These are phyloP conservation scores for Bradynema listronoti DNA, from an alignment of 1,140 invertebrate species.

Conservation along the genomic window DNA sequence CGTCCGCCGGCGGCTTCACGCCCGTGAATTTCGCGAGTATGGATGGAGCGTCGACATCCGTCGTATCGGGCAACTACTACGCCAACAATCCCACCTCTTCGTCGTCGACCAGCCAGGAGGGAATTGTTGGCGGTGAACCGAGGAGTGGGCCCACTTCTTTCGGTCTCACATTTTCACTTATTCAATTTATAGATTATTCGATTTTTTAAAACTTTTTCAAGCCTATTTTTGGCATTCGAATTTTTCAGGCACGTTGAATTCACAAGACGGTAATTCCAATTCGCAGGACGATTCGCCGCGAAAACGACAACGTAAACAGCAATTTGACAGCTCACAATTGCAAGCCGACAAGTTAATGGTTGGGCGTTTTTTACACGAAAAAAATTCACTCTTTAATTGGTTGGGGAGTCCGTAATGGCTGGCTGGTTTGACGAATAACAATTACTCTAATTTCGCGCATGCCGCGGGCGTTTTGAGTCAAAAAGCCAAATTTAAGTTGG, in stretches of 20 bases:
- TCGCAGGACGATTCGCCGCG: slow-evolving; percentile 16
- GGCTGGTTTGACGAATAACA: no score
- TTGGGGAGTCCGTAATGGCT: no score
- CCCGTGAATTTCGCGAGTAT: no score
- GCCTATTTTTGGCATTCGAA: background rate
- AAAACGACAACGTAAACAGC: slow-evolving; percentile 21
- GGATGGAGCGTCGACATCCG: background rate
- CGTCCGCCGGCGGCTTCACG: background rate
- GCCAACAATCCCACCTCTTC: background rate
- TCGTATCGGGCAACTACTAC: slow-evolving; percentile 1
- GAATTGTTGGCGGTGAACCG: slow-evolving; percentile 7
- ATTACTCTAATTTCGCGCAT: no score
- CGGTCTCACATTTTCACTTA: background rate
- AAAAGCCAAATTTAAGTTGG: no score
- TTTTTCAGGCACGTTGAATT: background rate
- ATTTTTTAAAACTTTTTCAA: background rate
- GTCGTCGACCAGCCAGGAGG: no score
- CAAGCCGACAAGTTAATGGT: slow-evolving; percentile 22
- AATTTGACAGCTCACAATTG: slow-evolving; percentile 18
- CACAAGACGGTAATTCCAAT: background rate
- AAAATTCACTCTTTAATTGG: no score
- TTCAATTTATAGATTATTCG: background rate
- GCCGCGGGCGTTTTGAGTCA: no score
- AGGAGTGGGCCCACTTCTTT: background rate
- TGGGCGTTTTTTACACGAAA: background rate